Percentiles rank a stretch among this genome's conserved stretches.
These are phyloP conservation scores for Drosophila equinoxialis DNA, from an alignment of 1,140 invertebrate species.

Conservation along the genomic window DNA sequence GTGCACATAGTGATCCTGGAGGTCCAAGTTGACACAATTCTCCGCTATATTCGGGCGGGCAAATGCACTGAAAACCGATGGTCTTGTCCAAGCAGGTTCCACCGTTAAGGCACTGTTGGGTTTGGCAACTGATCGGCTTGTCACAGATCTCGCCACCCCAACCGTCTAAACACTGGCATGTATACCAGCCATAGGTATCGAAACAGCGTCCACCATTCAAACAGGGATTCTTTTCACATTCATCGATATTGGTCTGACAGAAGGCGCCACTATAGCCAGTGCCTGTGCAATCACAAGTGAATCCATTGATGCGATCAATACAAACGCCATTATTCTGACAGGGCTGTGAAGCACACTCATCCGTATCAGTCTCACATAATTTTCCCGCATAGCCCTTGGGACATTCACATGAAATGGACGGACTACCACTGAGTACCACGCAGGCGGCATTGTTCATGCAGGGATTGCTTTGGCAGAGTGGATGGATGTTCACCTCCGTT, in stretches of 20 bases:
- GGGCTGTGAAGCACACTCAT: conserved; percentile 89
- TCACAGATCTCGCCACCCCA: conserved; percentile 90
- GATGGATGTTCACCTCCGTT: conserved; percentile 87
- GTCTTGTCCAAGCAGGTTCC: conserved; percentile 86
- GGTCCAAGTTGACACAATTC: conserved; percentile 77
- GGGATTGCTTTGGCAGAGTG: conserved; percentile 89
- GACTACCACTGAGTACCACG: conserved; percentile 84
- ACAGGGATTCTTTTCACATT: conserved; percentile 91
- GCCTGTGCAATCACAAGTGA: conserved; percentile 89
- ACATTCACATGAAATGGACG: conserved; percentile 87
- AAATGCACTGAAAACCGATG: conserved; percentile 87
- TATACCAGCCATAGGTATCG: conserved; percentile 91
- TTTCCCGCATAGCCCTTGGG: conserved; percentile 86
- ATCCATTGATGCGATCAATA: conserved; percentile 90
- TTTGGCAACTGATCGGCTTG: conserved; percentile 84
- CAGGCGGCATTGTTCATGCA: conserved; percentile 90
- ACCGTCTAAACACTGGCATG: conserved; percentile 92
- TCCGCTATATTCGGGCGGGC: conserved; percentile 88
- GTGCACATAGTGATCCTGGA: conserved; percentile 67
- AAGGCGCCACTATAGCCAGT: conserved; percentile 91
- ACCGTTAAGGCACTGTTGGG: conserved; percentile 86
- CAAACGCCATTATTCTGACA: conserved; percentile 94
- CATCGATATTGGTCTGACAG: conserved; percentile 94
- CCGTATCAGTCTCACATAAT: conserved; percentile 88
- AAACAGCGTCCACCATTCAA: conserved; percentile 90